These are phyloP conservation scores for Pelobates cultripes DNA, from an alignment of 2,797 vertebrate species.

Conservation along the genomic window DNA sequence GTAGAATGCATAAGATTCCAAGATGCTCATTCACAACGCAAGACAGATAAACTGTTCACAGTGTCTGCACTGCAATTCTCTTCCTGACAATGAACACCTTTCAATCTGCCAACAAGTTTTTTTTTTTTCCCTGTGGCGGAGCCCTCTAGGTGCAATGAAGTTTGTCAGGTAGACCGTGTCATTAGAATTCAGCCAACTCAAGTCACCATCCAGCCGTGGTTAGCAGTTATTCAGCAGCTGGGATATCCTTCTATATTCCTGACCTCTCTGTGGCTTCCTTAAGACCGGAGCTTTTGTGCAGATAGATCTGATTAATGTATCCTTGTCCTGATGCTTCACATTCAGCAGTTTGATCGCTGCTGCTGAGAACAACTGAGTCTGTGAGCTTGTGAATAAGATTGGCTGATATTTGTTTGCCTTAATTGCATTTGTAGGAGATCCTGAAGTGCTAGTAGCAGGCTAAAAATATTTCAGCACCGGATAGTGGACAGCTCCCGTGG, in stretches of 20 bases:
- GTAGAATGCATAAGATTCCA: not conserved
- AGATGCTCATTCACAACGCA: not conserved
- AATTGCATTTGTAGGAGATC: not conserved
- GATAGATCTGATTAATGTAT: not conserved
- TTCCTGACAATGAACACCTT: not conserved
- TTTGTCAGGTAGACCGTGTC: conserved; percentile 8
- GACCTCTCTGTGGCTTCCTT: not conserved
- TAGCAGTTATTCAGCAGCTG: not conserved
- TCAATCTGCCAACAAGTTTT: not conserved
- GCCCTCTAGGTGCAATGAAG: conserved; percentile 2
- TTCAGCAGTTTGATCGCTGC: not conserved
- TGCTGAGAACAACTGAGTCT: not conserved
- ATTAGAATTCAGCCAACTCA: not conserved
- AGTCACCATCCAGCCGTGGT: no score
- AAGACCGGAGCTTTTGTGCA: not conserved
- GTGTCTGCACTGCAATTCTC: conserved; percentile 6
- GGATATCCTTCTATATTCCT: not conserved
- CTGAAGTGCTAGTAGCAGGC: not conserved
- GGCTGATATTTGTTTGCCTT: no score
- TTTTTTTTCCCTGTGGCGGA: conserved; percentile 1
- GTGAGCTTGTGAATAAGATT: no score
- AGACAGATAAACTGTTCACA: not conserved
- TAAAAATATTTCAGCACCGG: conserved; percentile 26
- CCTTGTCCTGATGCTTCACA: not conserved
- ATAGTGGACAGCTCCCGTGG: conserved; percentile 36